Base-by-base conservation (phyloP, 2,888 invertebrate genomes). In the Petrolisthes cinctipes region DNA sequence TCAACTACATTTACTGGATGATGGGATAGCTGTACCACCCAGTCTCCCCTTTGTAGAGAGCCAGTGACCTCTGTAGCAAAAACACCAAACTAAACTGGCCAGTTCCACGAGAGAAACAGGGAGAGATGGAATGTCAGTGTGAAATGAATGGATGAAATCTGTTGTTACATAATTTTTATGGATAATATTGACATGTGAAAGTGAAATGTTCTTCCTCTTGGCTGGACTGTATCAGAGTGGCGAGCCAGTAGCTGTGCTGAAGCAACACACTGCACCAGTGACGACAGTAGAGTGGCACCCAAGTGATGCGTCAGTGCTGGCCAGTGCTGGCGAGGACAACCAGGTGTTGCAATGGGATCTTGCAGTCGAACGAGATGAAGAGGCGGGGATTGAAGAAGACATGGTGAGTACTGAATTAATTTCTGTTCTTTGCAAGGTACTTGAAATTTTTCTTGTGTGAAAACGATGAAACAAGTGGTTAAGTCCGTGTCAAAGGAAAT, bases 231-330 rank as follows among this genome's bases (percentile, higher is more conserved):
- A n/a, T 4, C 71, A 71, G 71, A 92, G 92, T 89, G 93, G 94
- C 20, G 95, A 95, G 80, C 96, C 98, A 5, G 96, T 98, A 4
- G 99, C 98, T 0, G 95, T 96, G 61, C 98, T 99, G 93, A 98
- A 98, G 93, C 98, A 99, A 92, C 99, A 99, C 93, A 96, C 96
- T 4, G 96, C 95, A 78, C 97, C 98, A 3, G 95, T 99, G 85
- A 99, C 98, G 0, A 98, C 98, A 0, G 96, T 99, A 5, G 98
- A 99, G 93, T 99, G 99, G 99, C 97, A 97, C 93, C 98, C 97
- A 90, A 94, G 94, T 4, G 99, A 99, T 93, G 95, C 96, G 0
- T 97, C 98, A 54, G 97, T 99, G 5, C 95, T 99, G 92, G 98
- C 98, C 2, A 97, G 98, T 0, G 96, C 95, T 4, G 98, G 98